phyloP scores from a whole-genome alignment of 2,797 vertebrate genomes.

The Leptodactylus fallax region DNA sequence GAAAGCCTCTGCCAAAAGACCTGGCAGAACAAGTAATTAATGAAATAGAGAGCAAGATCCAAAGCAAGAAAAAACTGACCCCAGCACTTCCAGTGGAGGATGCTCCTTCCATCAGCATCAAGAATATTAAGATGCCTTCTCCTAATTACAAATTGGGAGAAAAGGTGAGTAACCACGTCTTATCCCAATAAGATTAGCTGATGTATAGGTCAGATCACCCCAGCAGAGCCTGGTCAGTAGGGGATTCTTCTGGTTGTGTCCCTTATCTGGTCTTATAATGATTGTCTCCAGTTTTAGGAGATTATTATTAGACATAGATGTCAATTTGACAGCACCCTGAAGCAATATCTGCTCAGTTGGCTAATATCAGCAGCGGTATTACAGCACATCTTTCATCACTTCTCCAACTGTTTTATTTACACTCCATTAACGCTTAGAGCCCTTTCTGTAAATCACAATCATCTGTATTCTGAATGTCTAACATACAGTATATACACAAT shows the following conservation, averaged over 20 bases:
- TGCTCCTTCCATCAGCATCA: conserved; percentile 83
- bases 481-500: background rate
- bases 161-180: conserved; percentile 79
- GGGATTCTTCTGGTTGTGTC: background rate
- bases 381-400: background rate
- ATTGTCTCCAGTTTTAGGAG: background rate
- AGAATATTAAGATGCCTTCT: conserved; percentile 89
- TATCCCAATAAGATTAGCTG: too few relatives aligned
- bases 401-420: background rate
- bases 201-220: too few relatives aligned
- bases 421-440: background rate
- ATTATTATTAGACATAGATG: background rate
- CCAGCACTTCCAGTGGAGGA: conserved; percentile 86
- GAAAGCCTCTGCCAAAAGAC: conserved; percentile 91
- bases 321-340: background rate
- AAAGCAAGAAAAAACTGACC: conserved; percentile 89
- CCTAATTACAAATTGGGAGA: conserved; percentile 92
- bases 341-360: background rate
- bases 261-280: background rate
- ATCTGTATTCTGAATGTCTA: background rate
- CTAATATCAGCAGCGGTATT: background rate
- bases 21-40: conserved; percentile 89
- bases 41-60: conserved; percentile 87
- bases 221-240: too few relatives aligned
- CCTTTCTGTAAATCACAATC: background rate